A percentile compares a stretch with the other conserved stretches of the same genome.
Conservation (phyloP, 2,113 vertebrate genomes). For the Planiliza haematocheilus region DNA sequence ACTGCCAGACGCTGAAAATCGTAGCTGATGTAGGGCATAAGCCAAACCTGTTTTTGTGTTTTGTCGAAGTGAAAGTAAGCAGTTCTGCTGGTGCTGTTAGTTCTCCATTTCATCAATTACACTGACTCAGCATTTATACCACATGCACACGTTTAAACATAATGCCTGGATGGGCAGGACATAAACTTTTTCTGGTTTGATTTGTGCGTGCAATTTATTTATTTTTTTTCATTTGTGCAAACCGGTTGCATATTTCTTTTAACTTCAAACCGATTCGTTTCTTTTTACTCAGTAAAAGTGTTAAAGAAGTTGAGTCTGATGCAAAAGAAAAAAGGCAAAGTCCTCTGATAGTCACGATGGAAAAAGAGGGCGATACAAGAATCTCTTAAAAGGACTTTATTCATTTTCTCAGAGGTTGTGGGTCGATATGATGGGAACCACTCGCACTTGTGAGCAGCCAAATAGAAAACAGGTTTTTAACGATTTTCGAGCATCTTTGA, state of each 20-base stretch:
- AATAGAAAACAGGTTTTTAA: conserved; percentile 21
- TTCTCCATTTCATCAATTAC: conserved; percentile 48
- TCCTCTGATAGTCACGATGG: conserved; percentile 4
- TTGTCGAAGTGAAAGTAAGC: conserved; percentile 37
- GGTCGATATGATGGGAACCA: conserved; percentile 16
- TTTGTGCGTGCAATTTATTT: neutral
- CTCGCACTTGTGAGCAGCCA: conserved; percentile 25
- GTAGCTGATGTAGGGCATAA: conserved; percentile 26
- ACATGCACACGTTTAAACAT: conserved; percentile 19
- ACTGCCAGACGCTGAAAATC: conserved; percentile 31
- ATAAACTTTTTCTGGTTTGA: conserved; percentile 6
- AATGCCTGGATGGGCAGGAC: conserved; percentile 3
- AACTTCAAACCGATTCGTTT: conserved; percentile 8
- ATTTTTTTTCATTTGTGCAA: conserved; percentile 3
- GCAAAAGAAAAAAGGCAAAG: neutral
- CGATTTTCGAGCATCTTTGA: conserved; percentile 1
- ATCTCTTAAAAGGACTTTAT: conserved; percentile 17
- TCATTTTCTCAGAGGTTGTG: conserved; percentile 3
- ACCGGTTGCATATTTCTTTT: conserved; percentile 10
- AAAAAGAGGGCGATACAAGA: conserved; percentile 8
- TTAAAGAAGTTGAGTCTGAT: neutral
- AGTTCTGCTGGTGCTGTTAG: conserved; percentile 30
- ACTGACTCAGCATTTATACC: conserved; percentile 14
- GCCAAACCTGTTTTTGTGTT: conserved; percentile 36
- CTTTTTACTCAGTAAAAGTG: neutral